phyloP scores from a whole-genome alignment of 2,797 vertebrate species.

The Eulemur rubriventer region DNA sequence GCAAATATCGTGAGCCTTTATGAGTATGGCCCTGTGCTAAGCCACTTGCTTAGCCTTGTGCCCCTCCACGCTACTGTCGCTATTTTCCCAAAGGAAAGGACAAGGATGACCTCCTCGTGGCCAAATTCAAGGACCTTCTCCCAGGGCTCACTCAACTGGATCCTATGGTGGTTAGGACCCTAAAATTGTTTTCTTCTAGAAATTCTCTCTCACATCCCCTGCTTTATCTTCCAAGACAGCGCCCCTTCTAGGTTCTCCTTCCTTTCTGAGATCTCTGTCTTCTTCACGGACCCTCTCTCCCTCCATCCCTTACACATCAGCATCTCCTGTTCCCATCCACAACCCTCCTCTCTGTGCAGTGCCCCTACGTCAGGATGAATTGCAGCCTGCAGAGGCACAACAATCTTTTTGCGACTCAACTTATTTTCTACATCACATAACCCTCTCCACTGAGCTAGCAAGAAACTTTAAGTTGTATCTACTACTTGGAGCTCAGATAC shows the following conservation, averaged over 20 bases:
- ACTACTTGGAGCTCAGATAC: background rate
- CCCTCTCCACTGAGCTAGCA: too few species aligned
- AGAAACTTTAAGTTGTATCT: background rate
- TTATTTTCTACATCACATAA: background rate
- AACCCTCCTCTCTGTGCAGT: background rate
- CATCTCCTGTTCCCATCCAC: background rate
- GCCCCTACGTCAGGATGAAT: background rate
- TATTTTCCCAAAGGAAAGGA: background rate
- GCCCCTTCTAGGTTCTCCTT: background rate
- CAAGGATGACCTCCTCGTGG: background rate
- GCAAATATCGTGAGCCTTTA: too few species aligned
- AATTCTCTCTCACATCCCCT: background rate
- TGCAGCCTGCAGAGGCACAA: background rate
- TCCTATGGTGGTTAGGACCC: too few species aligned
- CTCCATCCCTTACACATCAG: fast-evolving
- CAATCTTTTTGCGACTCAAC: background rate
- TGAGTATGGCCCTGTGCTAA: background rate
- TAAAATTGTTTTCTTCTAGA: background rate
- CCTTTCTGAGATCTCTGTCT: background rate
- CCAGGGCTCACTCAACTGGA: background rate
- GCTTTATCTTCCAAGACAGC: background rate
- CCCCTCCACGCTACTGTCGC: too few species aligned
- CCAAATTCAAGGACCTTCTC: background rate
- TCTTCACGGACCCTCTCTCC: background rate
- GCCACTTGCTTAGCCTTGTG: background rate